Base-by-base conservation (phyloP, 2,797 vertebrate species). In the Myiotriccus ornatus region DNA sequence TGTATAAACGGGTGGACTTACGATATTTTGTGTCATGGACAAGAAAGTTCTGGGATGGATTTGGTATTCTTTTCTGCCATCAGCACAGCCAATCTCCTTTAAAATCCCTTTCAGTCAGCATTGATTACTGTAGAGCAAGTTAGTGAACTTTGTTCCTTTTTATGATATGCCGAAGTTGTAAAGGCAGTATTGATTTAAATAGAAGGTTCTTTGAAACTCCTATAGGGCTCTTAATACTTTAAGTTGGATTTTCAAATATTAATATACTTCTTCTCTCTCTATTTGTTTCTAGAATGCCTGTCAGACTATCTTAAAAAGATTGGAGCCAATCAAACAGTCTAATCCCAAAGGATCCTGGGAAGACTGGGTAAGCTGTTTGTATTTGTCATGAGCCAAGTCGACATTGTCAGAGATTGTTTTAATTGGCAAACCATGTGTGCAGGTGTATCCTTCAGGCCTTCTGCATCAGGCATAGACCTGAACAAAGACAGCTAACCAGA, bases 331-430 rank as follows among this genome's bases (percentile, higher is more conserved):
- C 97, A 99, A 98, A 96, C 93, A 81, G 68, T 97, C 97, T 77
- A 98, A 98, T 64, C 98, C 99, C 21, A 96, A 94, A 60, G 99
- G 98, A 86, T 97, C 97, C 73, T 99, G 99, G 99, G 98, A 99
- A 87, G 98, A 98, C 59, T 99, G 99, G 99, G 99, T 99, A 94
- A 97, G 98, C 79, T 84, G 56, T 87, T 81, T 95, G 23, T 55
- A 22, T 46, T 23, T 53, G 35, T 76, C 3, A 3, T 2, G 11
- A 79, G 35, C 49, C 74, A 79, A 81, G 6, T 27, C 52, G 46
- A 25, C 25, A 11, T 55, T 44, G 28, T 43, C 39, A 68, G 60
- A 73, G 32, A 22, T 56, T 41, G 46, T 70, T 88, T 79, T 67
- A 39, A 9, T 25, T 74, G 52, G 18, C 34, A 90, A 70, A 46